Base-by-base conservation (phyloP, 2,113 vertebrate species). In the Hyperoodon ampullatus region DNA sequence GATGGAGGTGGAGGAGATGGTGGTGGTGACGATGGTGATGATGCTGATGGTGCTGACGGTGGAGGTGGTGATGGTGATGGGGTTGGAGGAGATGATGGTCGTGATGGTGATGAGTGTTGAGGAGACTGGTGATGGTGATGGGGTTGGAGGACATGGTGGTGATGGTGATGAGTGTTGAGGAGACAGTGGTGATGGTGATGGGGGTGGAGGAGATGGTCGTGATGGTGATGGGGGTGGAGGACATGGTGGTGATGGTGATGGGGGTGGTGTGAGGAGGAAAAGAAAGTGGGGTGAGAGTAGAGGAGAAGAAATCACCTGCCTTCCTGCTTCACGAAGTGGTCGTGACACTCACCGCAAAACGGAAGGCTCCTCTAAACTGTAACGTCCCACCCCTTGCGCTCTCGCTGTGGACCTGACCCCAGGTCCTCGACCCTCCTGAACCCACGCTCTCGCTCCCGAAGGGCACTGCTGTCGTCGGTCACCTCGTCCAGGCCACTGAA, bases 121-220 rank as follows among this genome's bases (percentile, higher is more conserved):
- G 39, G 39, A 39, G 3, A 39, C 3, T 39, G 39, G 39, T 39
- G 39, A 53, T 30, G 55, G 35, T 61, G 30, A 4, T 28, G 16
- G 21, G 6, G 24, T 10, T 47, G 16, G 53, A 53, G 53, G 53
- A 16, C 15, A 55, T 6, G 53, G 53, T 53, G 15, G 53, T 53
- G 50, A 53, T 14, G 53, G 53, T 65, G 42, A 0, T 14, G 23
- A 13, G 35, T n/a, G 18, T 15, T 5, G 1, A 58, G 24, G 7
- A 35, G 2, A 2, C 12, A 1, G 14, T 60, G 0, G 11, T 63
- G 8, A 2, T 44, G 24, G 1, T 35, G 8, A 0, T 14, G 23
- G 16, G 8, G 35, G 13, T 19, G 7, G 1, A 65, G 24, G 6
- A 35, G 2, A 2, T 6, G 0, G 14, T 66, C 0, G 8, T 63